These are phyloP conservation scores for Brachymystax lenok DNA, from an alignment of 2,797 vertebrate genomes.

Conservation along the genomic window DNA sequence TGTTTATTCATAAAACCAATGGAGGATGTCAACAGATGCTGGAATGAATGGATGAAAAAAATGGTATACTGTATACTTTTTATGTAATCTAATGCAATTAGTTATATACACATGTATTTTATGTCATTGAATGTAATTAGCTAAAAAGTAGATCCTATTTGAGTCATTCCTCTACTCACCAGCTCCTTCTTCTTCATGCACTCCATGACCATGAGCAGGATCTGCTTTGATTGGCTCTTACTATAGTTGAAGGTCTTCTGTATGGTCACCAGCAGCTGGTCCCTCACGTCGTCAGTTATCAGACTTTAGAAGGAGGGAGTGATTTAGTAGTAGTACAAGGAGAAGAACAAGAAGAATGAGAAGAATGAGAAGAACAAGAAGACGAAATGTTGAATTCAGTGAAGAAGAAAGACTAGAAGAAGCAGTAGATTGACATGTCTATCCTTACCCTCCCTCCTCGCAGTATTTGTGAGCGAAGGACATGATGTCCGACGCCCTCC, in stretches of 20 bases:
- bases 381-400: background rate
- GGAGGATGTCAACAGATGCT: conserved; percentile 59
- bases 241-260: conserved; percentile 98
- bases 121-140: background rate
- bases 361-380: background rate
- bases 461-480: conserved; percentile 97
- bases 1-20: conserved; percentile 67
- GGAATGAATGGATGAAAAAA: conserved; percentile 53
- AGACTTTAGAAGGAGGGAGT: conserved; percentile 67
- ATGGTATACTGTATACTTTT: too few relatives aligned
- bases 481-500: conserved; percentile 92
- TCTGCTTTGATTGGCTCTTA: conserved; percentile 91
- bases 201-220: conserved; percentile 92
- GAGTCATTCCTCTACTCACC: conserved; percentile 77
- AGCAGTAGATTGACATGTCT: background rate
- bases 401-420: background rate
- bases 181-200: conserved; percentile 99
- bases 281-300: conserved; percentile 89
- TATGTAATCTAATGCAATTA: too few relatives aligned
- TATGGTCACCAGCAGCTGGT: conserved; percentile 95
- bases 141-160: background rate
- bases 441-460: conserved; percentile 90
- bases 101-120: background rate
- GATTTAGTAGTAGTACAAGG: background rate
- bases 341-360: background rate